phyloP scores from a whole-genome alignment of 2,113 vertebrate species.

The Rynchops niger region DNA sequence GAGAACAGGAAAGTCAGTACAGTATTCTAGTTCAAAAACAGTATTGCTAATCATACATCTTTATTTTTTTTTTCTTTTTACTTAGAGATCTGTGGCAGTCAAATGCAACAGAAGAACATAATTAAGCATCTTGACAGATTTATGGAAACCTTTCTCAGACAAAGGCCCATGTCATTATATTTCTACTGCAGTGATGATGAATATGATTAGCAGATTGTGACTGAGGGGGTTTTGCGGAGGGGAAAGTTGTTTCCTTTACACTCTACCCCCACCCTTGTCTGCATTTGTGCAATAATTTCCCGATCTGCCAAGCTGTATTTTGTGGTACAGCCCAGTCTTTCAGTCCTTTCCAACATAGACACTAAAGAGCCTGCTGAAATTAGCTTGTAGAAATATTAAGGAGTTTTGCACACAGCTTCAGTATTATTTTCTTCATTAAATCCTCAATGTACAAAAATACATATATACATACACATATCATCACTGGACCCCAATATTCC shows the following conservation, averaged over 20 bases:
- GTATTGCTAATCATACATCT: not conserved
- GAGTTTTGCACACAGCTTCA: not conserved
- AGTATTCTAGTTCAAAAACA: not conserved
- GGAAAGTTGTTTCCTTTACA: not conserved
- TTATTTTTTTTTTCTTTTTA: not conserved
- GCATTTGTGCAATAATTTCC: not conserved
- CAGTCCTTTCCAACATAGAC: not conserved
- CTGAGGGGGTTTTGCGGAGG: not conserved
- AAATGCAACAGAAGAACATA: not conserved
- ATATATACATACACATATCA: not conserved
- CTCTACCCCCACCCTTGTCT: not conserved
- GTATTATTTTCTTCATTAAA: not conserved
- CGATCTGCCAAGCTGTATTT: not conserved
- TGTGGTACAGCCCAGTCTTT: not conserved
- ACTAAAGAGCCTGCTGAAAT: not conserved
- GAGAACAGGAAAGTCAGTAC: not conserved
- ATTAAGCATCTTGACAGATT: conserved; percentile 32
- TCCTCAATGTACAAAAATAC: not conserved
- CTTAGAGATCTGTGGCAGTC: not conserved
- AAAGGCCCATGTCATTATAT: not conserved
- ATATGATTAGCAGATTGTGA: not conserved
- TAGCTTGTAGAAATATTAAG: not conserved
- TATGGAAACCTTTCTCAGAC: conserved; percentile 13
- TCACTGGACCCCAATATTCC: not conserved
- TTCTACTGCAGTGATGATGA: not conserved